A percentile compares a stretch with the other conserved stretches of the same genome.
Conservation (phyloP, 2,797 vertebrate species). For the Sebastes hopkinsi region DNA sequence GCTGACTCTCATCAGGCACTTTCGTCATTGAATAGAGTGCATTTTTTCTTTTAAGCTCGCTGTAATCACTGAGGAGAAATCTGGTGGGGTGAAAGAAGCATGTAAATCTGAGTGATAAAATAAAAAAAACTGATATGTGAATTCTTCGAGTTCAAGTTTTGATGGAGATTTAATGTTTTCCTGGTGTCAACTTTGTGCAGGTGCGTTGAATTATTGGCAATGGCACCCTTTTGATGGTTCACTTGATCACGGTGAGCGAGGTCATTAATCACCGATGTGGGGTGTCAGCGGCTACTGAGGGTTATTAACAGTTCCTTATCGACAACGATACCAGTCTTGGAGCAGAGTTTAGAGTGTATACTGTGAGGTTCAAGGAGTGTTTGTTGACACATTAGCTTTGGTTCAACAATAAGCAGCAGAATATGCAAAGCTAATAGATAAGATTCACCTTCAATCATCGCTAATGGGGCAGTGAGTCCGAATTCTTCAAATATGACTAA, state of each 20-base stretch:
- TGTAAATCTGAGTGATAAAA: constrained; percentile 45
- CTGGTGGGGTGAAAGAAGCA: constrained; percentile 25
- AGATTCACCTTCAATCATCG: background rate
- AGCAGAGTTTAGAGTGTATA: constrained; percentile 49
- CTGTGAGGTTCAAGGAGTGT: constrained; percentile 39
- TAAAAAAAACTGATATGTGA: constrained; percentile 46
- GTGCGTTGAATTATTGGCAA: constrained; percentile 34
- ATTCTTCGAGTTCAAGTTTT: constrained; percentile 22
- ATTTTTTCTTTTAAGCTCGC: constrained; percentile 61
- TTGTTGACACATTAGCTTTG: constrained; percentile 9
- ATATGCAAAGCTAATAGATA: background rate
- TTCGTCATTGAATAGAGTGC: constrained; percentile 65
- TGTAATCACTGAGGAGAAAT: constrained; percentile 58
- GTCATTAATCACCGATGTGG: constrained; percentile 80
- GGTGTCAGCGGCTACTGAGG: constrained; percentile 66
- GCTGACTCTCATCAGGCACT: constrained; percentile 78
- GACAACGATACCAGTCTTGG: constrained; percentile 62
- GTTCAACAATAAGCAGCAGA: background rate
- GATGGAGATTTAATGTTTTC: constrained; percentile 39
- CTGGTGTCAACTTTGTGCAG: constrained; percentile 16
- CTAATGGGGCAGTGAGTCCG: background rate
- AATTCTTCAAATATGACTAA: background rate
- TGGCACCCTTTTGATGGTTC: constrained; percentile 56
- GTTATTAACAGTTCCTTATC: constrained; percentile 67
- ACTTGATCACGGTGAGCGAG: constrained; percentile 74